These are phyloP conservation scores for Ditula angustiorana DNA, from an alignment of 2,888 invertebrate genomes.

Conservation along the genomic window DNA sequence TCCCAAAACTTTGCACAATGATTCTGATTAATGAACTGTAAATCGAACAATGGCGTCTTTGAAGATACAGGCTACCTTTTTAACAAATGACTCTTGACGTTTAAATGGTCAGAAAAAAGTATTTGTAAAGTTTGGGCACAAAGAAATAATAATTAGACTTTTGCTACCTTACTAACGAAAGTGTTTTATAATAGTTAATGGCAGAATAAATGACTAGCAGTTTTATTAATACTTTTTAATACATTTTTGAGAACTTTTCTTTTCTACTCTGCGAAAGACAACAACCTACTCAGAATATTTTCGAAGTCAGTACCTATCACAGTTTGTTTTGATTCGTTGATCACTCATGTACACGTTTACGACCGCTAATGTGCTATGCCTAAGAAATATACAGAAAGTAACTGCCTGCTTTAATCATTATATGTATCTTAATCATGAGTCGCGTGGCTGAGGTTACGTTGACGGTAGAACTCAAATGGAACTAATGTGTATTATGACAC, in stretches of 20 bases:
- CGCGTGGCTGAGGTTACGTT: too few relatives aligned
- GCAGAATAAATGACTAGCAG: neutral
- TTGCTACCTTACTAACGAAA: neutral
- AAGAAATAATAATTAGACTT: constrained; percentile 1
- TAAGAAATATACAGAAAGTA: neutral
- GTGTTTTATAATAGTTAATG: neutral
- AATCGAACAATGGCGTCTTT: constrained; percentile 72
- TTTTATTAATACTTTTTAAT: neutral
- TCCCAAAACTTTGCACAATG: constrained; percentile 66
- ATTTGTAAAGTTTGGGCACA: constrained; percentile 27
- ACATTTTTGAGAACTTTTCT: too few relatives aligned
- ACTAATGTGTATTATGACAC: too few relatives aligned
- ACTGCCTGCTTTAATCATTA: neutral
- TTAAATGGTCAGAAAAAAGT: constrained; percentile 29
- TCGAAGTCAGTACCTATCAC: neutral
- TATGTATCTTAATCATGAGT: neutral
- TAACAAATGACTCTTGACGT: constrained; percentile 44
- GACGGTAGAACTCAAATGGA: too few relatives aligned
- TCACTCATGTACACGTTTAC: too few relatives aligned
- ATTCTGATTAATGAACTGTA: constrained; percentile 79
- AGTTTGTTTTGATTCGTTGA: neutral
- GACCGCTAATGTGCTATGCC: neutral
- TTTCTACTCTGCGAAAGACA: too few relatives aligned
- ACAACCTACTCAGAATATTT: too few relatives aligned
- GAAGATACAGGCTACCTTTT: constrained; percentile 53